phyloP scores from a whole-genome alignment of 2,113 vertebrate genomes.

The Fregata magnificens region DNA sequence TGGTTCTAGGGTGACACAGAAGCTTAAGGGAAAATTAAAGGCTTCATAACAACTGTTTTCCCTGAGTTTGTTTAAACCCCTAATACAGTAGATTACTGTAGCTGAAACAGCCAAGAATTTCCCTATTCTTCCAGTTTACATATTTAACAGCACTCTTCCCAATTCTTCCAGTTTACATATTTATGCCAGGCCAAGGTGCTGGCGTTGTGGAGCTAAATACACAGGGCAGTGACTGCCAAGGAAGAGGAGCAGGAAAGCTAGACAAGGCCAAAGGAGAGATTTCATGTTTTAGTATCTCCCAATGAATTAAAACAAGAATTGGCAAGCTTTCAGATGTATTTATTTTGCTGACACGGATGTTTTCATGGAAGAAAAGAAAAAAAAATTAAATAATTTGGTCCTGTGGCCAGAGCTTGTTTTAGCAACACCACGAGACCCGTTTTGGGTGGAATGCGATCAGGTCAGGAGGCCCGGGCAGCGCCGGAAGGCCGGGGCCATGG shows the following conservation, averaged over 20 bases:
- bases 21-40: not conserved
- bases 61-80: not conserved
- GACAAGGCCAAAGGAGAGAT: not conserved
- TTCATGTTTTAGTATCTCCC: not conserved
- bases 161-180: not conserved
- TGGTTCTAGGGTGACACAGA: not conserved
- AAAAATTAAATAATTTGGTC: not conserved
- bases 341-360: not conserved
- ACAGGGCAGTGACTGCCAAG: not conserved
- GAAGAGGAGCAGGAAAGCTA: not conserved
- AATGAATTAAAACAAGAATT: not conserved
- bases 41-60: not conserved
- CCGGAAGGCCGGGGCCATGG: not conserved
- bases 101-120: not conserved
- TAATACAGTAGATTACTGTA: not conserved
- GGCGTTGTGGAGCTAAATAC: not conserved
- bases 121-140: not conserved
- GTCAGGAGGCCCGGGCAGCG: fast-evolving
- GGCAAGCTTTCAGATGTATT: not conserved
- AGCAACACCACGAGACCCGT: not conserved
- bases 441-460: not conserved
- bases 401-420: not conserved
- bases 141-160: not conserved
- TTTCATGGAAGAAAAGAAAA: not conserved
- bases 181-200: not conserved